Base-by-base conservation (phyloP, 1,140 invertebrate species). In the Bombyx mandarina region DNA sequence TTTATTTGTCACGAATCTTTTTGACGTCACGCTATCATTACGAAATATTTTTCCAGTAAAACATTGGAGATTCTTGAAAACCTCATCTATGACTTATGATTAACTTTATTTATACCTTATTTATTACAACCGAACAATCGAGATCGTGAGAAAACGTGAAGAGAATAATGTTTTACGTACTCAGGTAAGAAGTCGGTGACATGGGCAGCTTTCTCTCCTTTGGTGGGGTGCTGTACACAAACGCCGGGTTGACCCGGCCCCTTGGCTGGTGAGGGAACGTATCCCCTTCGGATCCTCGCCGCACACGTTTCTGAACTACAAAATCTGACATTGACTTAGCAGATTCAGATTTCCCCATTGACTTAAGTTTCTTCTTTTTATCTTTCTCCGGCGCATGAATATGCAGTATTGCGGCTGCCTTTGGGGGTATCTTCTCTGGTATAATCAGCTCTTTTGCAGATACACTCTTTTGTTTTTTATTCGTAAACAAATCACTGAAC, bases 391-490 rank as follows among this genome's bases (percentile, higher is more conserved):
- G 89, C 7, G 82, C 81, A 64, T 82, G 69, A 50, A 91, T 90
- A 58, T 90, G 89, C 43, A 91, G 65, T 7, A 91, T 67, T 2
- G 89, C 89, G 3, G 90, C 90, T 4, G 90, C 90, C 73, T 91
- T 91, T 1, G 89, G 89, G 5, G 90, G 89, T 57, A 91, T 86
- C 47, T 81, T 80, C n/a, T 88, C 75, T 1, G 89, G 89, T 35
- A 84, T 63, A 9, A 78, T 54, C 6, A 85, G 52, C 43, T 86
- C 82, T 47, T 83, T 83, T 8, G 79, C 75, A 0, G 77, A 79
- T 2, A 62, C 64, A 67, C 77, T 86, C 60, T 82, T 86, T 51
- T 74, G 72, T 55, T 82, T 85, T 58, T 84, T 86, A 56, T 83
- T 77, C 9, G 63, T 60, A 67, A 89, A 89, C 54, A 88, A 69